A percentile compares a stretch with the other conserved stretches of the same genome.
Conservation (phyloP, 2,113 vertebrate genomes). For the Athene noctua region DNA sequence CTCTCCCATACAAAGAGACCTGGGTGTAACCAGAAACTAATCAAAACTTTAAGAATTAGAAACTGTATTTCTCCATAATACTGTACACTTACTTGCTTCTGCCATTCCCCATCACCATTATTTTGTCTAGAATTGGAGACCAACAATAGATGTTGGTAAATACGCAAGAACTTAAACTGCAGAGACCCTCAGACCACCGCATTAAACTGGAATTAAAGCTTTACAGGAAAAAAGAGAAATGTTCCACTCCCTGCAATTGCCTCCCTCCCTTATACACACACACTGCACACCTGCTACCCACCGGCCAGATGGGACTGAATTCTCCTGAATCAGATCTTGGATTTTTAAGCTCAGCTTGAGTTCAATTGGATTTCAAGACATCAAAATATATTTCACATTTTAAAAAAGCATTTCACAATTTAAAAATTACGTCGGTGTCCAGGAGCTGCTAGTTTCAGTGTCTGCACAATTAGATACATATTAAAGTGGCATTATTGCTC, state of each 20-base stretch:
- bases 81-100: constrained; percentile 49
- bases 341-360: constrained; percentile 24
- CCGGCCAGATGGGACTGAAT: constrained; percentile 25
- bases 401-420: not conserved
- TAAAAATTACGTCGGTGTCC: not conserved
- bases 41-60: constrained; percentile 41
- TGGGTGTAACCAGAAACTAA: constrained; percentile 41
- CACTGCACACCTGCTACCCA: constrained; percentile 29
- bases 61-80: constrained; percentile 49
- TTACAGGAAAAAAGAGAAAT: constrained; percentile 41
- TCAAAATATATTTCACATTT: not conserved
- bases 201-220: constrained; percentile 60
- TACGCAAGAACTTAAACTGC: constrained; percentile 59
- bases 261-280: not conserved
- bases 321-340: not conserved
- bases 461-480: not conserved
- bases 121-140: constrained; percentile 58
- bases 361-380: constrained; percentile 15
- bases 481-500: not conserved
- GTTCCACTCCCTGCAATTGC: constrained; percentile 14
- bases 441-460: not conserved
- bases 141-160: constrained; percentile 59
- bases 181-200: constrained; percentile 51
- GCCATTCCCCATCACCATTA: constrained; percentile 54
- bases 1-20: not conserved